Conservation (phyloP, 2,113 vertebrate genomes). For the Pleuronectes platessa region DNA sequence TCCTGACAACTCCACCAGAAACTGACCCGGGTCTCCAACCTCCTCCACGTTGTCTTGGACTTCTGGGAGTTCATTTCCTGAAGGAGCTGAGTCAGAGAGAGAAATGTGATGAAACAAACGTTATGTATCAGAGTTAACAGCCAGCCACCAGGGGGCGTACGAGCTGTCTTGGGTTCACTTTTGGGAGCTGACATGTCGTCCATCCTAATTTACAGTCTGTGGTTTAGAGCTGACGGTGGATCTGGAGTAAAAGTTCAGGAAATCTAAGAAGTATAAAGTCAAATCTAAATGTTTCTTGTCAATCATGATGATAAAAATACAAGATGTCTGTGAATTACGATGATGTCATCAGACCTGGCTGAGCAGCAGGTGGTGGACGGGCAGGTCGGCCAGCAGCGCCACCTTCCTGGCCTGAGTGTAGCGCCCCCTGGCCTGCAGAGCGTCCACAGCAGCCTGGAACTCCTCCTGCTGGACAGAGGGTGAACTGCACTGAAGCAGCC, state of each 20-base stretch:
- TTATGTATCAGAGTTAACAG: too few relatives aligned
- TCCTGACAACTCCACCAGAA: constrained; percentile 93
- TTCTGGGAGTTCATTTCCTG: constrained; percentile 83
- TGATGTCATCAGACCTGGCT: constrained; percentile 84
- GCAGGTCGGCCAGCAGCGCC: constrained; percentile 86
- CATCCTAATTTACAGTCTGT: too few relatives aligned
- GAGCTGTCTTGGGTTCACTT: too few relatives aligned
- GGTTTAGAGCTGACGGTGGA: too few relatives aligned
- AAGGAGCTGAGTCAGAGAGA: constrained; percentile 68
- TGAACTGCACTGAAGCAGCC: constrained; percentile 78
- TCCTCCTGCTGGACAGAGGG: constrained; percentile 82
- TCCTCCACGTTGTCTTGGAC: constrained; percentile 84
- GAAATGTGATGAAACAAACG: too few relatives aligned
- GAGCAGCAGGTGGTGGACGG: constrained; percentile 86
- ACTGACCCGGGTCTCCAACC: constrained; percentile 82
- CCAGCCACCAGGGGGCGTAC: too few relatives aligned
- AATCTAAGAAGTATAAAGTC: too few relatives aligned
- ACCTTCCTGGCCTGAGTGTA: constrained; percentile 87
- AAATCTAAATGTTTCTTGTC: too few relatives aligned
- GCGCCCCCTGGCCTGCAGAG: constrained; percentile 82
- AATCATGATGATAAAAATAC: too few relatives aligned
- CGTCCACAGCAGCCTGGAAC: constrained; percentile 83
- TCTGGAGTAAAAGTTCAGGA: too few relatives aligned
- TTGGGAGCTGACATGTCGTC: too few relatives aligned
- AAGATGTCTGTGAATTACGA: not conserved